phyloP scores from a whole-genome alignment of 2,888 invertebrate genomes.

The Lycocerus yunnanus region DNA sequence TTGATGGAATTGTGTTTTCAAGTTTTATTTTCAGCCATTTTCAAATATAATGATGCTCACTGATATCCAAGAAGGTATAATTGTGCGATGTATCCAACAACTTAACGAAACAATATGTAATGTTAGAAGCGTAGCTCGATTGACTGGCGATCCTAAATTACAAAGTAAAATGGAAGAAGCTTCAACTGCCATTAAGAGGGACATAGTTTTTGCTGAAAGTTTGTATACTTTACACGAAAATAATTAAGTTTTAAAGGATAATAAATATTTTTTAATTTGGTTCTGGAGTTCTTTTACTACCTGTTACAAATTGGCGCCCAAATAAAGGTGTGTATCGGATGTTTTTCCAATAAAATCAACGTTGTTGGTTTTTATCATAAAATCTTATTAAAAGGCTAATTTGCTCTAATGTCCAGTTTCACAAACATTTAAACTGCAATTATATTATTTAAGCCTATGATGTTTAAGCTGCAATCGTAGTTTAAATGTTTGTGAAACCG shows the following conservation, averaged over 20 bases:
- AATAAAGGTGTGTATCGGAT: too few species aligned
- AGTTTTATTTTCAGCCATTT: slow-evolving; percentile 69
- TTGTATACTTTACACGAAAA: slow-evolving; percentile 70
- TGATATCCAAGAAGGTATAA: slow-evolving; percentile 96
- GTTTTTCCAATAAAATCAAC: too few species aligned
- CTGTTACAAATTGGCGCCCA: too few species aligned
- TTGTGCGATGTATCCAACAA: slow-evolving; percentile 96
- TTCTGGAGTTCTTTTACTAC: too few species aligned
- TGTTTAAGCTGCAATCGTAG: too few species aligned
- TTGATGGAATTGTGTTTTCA: neutral
- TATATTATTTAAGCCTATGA: too few species aligned
- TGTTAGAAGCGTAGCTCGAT: slow-evolving; percentile 89
- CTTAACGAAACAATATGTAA: slow-evolving; percentile 88
- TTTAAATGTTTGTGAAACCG: too few species aligned
- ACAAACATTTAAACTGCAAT: too few species aligned
- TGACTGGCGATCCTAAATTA: slow-evolving; percentile 90
- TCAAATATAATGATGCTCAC: slow-evolving; percentile 91
- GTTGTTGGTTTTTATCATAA: too few species aligned
- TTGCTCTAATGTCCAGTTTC: too few species aligned
- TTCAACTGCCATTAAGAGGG: slow-evolving; percentile 89
- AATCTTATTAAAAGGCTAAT: too few species aligned
- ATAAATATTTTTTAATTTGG: neutral
- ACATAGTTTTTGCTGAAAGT: slow-evolving; percentile 97
- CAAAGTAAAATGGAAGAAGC: slow-evolving; percentile 95
- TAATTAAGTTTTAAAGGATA: neutral